Base-by-base conservation (phyloP, 2,888 invertebrate genomes). In the Boloria selene region DNA sequence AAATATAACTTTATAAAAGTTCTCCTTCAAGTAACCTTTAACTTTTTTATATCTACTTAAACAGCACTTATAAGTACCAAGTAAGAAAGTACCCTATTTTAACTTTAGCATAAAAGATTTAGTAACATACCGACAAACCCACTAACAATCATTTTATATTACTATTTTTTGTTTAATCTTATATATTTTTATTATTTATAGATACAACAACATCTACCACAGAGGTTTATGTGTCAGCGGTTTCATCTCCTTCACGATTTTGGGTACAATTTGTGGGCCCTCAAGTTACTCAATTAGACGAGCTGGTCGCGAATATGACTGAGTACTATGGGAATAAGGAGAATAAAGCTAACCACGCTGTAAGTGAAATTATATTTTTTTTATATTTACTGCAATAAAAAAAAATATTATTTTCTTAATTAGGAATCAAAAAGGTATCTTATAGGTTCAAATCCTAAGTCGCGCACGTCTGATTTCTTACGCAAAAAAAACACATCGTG, bases 201-300 rank as follows among this genome's bases (percentile, higher is more conserved):
- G 89, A 87, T 44, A 76, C 80, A 5, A 75, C 82, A 64, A 94
- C 95, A 67, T 93, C 95, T 1, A 93, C 94, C 17, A 94, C 97
- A 79, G 96, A 98, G 79, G 96, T 98, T 16, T 98, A 96, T 86
- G 96, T 98, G 4, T 97, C 97, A 0, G 97, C 97, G 0, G 94
- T 97, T 70, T 95, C 96, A 14, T 95, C 95, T 38, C 98, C 98
- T 0, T 90, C 93, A 0, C 92, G 94, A 13, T 98, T 98, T 89
- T 98, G 97, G 97, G 94, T 98, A 13, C 98, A 98, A 90, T 93
- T 97, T 70, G 94, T 95, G 62, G 96, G 96, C 0, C 94, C 95
- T 0, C 94, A 95, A 74, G 95, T 96, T 0, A 92, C 94, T 7
- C 95, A 96, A 79, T 89, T 98, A 16, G 97, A 98, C 82, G 94